Evolutionary conservation across 2,888 invertebrate genomes (phyloP).

Genomic region (Orchesellides sinensis): DNA sequence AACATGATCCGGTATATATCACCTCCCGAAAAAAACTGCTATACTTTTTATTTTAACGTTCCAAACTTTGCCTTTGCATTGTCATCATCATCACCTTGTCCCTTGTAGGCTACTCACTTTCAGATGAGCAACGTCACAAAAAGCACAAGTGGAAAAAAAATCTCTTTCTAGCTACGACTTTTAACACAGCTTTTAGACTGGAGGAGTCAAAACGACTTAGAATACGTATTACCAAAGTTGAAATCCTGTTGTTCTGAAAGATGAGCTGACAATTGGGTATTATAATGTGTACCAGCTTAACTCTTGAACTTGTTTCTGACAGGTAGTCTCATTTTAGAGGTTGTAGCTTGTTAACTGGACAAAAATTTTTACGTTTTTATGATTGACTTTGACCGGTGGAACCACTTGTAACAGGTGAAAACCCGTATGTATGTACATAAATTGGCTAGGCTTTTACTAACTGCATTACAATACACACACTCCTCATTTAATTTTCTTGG

Average conservation of each 20-base stretch:
- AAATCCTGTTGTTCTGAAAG: slow-evolving; percentile 11
- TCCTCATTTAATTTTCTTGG: neutral
- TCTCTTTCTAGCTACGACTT: neutral
- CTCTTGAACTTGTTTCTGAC: slow-evolving; percentile 57
- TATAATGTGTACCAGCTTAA: neutral
- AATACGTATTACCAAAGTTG: slow-evolving; percentile 2
- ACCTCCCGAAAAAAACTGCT: slow-evolving; percentile 25
- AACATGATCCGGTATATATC: slow-evolving; percentile 15
- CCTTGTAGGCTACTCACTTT: slow-evolving; percentile 38
- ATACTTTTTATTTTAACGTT: slow-evolving; percentile 16
- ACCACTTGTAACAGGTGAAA: slow-evolving; percentile 38
- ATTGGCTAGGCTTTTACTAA: slow-evolving; percentile 46
- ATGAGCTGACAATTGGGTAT: slow-evolving; percentile 16
- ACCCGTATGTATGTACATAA: slow-evolving; percentile 22
- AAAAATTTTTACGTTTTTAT: slow-evolving; percentile 40
- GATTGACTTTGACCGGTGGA: slow-evolving; percentile 64
- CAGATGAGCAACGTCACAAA: neutral
- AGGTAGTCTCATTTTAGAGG: slow-evolving; percentile 47
- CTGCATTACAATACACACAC: neutral
- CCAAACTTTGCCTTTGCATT: slow-evolving; percentile 41
- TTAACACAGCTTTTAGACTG: neutral
- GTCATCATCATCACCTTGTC: slow-evolving; percentile 46
- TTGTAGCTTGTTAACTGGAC: slow-evolving; percentile 60
- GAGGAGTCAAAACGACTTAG: slow-evolving; percentile 44
- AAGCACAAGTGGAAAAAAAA: slow-evolving; percentile 1